Evolutionary conservation across 1,140 invertebrate species (phyloP).

Genomic region (Pteromalus puparum): DNA sequence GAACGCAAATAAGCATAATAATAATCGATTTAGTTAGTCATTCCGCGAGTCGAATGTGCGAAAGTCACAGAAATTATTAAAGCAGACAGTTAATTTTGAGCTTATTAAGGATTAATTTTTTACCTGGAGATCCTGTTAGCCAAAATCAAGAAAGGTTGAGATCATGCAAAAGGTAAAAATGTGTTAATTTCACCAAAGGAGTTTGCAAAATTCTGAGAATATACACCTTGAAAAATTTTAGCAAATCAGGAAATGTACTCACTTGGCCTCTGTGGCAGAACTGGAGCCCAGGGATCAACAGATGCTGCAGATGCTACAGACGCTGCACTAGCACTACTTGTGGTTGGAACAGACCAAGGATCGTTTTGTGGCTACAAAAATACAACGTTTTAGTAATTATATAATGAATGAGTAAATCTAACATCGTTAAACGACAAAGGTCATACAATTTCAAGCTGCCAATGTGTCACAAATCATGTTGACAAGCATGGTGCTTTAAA

Average conservation of each 20-base stretch:
- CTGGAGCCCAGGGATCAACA: slow-evolving; percentile 79
- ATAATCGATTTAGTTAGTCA: neutral
- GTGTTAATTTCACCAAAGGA: slow-evolving; percentile 43
- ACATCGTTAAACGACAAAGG: neutral
- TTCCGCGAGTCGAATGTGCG: neutral
- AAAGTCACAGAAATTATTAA: neutral
- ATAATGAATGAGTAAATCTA: neutral
- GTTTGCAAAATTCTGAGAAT: neutral
- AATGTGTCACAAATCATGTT: too few species aligned
- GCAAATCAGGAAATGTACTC: slow-evolving; percentile 40
- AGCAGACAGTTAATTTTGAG: slow-evolving; percentile 46
- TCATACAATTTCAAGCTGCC: neutral
- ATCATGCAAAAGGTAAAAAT: slow-evolving; percentile 55
- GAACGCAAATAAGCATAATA: slow-evolving; percentile 21
- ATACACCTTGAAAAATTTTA: neutral
- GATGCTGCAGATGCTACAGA: slow-evolving; percentile 61
- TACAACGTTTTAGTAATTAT: neutral
- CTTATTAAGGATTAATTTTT: slow-evolving; percentile 46
- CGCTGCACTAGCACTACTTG: slow-evolving; percentile 60
- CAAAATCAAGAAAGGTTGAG: slow-evolving; percentile 52
- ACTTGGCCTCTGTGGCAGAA: slow-evolving; percentile 67
- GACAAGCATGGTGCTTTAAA: too few species aligned
- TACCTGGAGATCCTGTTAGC: slow-evolving; percentile 61
- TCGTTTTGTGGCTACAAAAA: slow-evolving; percentile 72
- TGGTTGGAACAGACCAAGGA: slow-evolving; percentile 76